A percentile compares a stretch with the other conserved stretches of the same genome.
Evolutionary conservation across 2,888 invertebrate species (phyloP).

Genomic region (Folsomia candida): DNA sequence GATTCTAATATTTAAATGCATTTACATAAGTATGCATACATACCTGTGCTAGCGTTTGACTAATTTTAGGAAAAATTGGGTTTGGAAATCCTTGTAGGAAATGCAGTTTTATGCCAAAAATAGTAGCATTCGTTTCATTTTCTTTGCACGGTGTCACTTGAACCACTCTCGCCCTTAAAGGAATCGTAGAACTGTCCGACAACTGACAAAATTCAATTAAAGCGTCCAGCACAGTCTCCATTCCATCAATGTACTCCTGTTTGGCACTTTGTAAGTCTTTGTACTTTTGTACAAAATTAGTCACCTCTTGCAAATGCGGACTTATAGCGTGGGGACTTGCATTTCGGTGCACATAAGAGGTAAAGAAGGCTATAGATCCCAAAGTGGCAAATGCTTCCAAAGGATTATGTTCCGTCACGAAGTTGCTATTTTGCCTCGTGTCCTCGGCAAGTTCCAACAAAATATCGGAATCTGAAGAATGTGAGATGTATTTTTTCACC

Average conservation of each 20-base stretch:
- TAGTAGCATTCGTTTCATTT: background rate
- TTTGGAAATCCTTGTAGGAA: background rate
- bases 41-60: too few species aligned
- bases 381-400: slow-evolving; percentile 4
- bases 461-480: background rate
- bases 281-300: background rate
- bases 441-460: slow-evolving; percentile 1
- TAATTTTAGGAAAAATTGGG: too few species aligned
- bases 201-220: background rate
- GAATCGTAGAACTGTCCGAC: too few species aligned
- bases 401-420: background rate
- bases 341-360: background rate
- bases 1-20: too few species aligned
- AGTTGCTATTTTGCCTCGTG: background rate
- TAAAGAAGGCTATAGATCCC: slow-evolving; percentile 2
- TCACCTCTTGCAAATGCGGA: background rate
- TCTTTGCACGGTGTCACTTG: background rate
- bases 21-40: too few species aligned
- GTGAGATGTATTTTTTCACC: background rate
- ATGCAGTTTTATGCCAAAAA: background rate
- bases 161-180: background rate
- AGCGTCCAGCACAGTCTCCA: background rate
- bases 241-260: background rate
- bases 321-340: background rate
- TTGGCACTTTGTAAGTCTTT: too few species aligned